Conservation (phyloP, 2,888 invertebrate species). For the Leptopilina myrica region DNA sequence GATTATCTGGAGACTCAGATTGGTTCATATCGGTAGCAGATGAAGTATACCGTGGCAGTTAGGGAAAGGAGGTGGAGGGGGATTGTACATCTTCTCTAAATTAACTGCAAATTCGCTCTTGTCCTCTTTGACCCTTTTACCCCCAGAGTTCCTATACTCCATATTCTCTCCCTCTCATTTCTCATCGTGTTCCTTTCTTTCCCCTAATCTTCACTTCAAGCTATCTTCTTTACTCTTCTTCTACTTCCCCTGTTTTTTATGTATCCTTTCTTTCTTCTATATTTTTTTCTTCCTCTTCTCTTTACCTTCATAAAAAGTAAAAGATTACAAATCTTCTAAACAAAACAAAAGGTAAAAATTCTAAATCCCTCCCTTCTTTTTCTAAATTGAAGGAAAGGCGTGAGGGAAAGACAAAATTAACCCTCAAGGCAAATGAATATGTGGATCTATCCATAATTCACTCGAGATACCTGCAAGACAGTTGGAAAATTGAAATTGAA, state of each 20-base stretch:
- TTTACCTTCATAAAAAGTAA: too few relatives aligned
- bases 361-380: neutral
- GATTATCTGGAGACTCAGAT: conserved; percentile 31
- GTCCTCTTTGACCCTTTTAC: conserved; percentile 41
- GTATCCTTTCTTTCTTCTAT: too few relatives aligned
- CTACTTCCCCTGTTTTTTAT: too few relatives aligned
- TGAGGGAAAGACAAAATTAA: too few relatives aligned
- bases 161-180: too few relatives aligned
- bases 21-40: conserved; percentile 61
- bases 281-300: too few relatives aligned
- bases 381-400: conserved; percentile 26
- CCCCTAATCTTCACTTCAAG: too few relatives aligned
- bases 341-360: too few relatives aligned
- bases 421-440: conserved; percentile 21
- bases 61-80: neutral
- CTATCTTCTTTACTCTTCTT: too few relatives aligned
- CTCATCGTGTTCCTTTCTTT: too few relatives aligned
- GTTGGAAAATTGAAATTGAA: conserved; percentile 63
- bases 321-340: too few relatives aligned
- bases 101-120: conserved; percentile 58
- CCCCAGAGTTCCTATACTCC: conserved; percentile 20
- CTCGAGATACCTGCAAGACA: conserved; percentile 40
- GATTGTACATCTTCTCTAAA: conserved; percentile 65
- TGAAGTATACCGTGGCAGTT: conserved; percentile 50
- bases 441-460: too few relatives aligned